Evolutionary conservation across 2,888 invertebrate species (phyloP).

Genomic region (Pasiphila rectangulata): DNA sequence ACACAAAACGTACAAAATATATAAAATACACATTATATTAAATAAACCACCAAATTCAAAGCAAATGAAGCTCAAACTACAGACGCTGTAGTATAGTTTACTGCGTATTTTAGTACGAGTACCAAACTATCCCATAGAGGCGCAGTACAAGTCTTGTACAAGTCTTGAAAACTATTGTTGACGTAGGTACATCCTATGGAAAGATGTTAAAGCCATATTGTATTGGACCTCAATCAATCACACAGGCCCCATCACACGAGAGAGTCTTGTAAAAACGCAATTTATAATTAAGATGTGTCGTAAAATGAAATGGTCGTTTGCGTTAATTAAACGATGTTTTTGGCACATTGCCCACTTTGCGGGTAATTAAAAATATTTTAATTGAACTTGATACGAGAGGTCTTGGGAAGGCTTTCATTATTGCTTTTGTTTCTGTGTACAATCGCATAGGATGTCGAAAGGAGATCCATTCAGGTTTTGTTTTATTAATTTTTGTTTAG

Average conservation of each 20-base stretch:
- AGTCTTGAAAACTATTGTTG: too few relatives aligned
- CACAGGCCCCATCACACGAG: slow-evolving; percentile 2
- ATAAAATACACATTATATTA: too few relatives aligned
- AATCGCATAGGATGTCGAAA: not conserved
- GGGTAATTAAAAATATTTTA: slow-evolving; percentile 4
- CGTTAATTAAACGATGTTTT: slow-evolving; percentile 23
- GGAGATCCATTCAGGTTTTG: not conserved
- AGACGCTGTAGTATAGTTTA: too few relatives aligned
- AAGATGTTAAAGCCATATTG: too few relatives aligned
- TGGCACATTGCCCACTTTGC: slow-evolving; percentile 18
- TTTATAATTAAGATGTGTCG: slow-evolving; percentile 9
- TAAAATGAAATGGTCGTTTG: slow-evolving; percentile 15
- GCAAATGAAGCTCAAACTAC: too few relatives aligned
- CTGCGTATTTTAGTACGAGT: too few relatives aligned
- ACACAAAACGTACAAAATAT: too few relatives aligned
- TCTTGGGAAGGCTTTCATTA: not conserved
- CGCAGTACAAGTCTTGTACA: too few relatives aligned
- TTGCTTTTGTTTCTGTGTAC: not conserved
- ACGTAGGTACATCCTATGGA: too few relatives aligned
- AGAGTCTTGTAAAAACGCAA: slow-evolving; percentile 4
- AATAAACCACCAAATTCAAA: too few relatives aligned
- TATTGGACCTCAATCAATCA: not conserved
- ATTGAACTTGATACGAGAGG: not conserved
- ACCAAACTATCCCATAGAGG: too few relatives aligned
- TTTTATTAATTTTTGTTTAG: too few relatives aligned